These are phyloP conservation scores for Arbacia lixula DNA, from an alignment of 53 echinoderm and acorn worm genomes.

Conservation along the genomic window DNA sequence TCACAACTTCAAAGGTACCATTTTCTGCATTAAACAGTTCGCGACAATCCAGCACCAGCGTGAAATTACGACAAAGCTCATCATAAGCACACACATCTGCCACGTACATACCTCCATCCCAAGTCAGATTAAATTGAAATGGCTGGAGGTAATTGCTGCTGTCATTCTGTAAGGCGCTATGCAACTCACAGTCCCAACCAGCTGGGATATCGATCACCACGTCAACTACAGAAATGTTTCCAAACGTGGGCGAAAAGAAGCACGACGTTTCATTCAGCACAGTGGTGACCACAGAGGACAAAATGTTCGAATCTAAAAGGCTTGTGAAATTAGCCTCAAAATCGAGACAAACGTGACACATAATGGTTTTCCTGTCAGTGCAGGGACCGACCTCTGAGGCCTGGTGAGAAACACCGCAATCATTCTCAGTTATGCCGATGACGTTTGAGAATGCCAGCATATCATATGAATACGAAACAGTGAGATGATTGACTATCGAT, in stretches of 20 bases:
- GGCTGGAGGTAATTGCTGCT: neutral
- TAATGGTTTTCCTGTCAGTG: neutral
- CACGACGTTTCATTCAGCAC: neutral
- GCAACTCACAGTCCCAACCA: conserved; percentile 12
- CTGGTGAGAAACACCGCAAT: neutral
- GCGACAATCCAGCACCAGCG: neutral
- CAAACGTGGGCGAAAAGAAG: neutral
- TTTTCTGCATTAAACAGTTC: neutral
- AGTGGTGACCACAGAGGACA: neutral
- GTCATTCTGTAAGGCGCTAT: neutral
- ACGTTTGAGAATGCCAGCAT: neutral
- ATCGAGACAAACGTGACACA: conserved; percentile 19
- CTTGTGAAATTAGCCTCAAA: neutral
- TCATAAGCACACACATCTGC: neutral
- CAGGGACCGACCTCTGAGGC: too few relatives aligned
- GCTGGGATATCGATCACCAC: conserved; percentile 18
- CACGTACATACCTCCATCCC: neutral
- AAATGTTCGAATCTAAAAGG: neutral
- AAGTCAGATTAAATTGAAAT: neutral
- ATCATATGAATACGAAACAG: neutral
- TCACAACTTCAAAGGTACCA: neutral
- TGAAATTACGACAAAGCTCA: neutral
- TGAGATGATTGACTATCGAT: neutral
- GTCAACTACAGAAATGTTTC: conserved; percentile 4
- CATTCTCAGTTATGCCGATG: neutral